Evolutionary conservation across 2,113 vertebrate genomes (phyloP).

Genomic region (Hemiprocne comata): DNA sequence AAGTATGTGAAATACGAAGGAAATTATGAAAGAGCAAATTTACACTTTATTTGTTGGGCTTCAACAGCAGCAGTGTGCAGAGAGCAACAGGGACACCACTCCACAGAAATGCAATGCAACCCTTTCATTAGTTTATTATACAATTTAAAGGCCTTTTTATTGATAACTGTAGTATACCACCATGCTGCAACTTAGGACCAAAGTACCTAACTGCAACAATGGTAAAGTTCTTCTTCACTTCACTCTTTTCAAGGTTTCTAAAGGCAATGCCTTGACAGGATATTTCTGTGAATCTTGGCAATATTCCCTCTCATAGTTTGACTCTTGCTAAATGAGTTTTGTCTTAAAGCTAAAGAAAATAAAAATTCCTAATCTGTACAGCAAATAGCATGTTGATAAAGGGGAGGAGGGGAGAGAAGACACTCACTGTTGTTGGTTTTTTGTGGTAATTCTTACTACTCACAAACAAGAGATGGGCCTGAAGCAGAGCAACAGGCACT

Average conservation of each 20-base stretch:
- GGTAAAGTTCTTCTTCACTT: not conserved
- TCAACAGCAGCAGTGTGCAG: not conserved
- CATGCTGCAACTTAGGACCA: not conserved
- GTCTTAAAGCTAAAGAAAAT: not conserved
- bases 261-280: fast-evolving
- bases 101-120: not conserved
- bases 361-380: not conserved
- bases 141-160: not conserved
- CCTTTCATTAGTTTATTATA: not conserved
- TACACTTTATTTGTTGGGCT: not conserved
- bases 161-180: not conserved
- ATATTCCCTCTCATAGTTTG: not conserved
- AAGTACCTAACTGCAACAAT: not conserved
- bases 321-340: not conserved
- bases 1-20: not conserved
- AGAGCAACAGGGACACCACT: not conserved
- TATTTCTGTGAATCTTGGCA: not conserved
- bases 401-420: not conserved
- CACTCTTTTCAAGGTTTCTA: not conserved
- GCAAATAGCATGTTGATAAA: not conserved
- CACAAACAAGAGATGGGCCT: not conserved
- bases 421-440: not conserved
- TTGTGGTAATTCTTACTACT: not conserved
- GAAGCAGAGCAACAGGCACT: not conserved
- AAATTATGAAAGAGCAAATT: not conserved